Evolutionary conservation across 2,113 vertebrate genomes (phyloP), one percentile per base, ranked within the genome.

Genomic region (Ceuthmochares aereus): DNA sequence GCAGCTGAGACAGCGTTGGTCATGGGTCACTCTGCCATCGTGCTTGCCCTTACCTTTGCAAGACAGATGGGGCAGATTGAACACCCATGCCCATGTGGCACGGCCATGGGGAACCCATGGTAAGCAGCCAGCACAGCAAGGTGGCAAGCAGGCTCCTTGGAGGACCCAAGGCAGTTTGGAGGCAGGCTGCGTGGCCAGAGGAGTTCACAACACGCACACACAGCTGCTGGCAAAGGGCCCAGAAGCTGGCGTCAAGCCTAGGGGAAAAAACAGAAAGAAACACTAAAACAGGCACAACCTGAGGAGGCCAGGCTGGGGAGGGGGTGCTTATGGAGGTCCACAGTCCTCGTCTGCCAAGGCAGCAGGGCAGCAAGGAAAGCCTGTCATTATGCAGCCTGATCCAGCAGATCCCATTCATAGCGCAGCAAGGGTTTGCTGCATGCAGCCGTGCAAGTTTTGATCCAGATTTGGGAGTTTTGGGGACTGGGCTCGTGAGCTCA

Each of bases 121-220:
- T 7, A 7, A 77, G 60, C 64, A 59, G 52, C 0, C 3, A 55
- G 76, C 64, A 70, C 7, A 1, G 69, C 1, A 2, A 62, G 72
- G 25, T 47, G 9, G 66, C 0, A 0, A 32, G 37, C 0, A 12
- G 54, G 4, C 6, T 60, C 10, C 51, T 36, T 0, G 0, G 27
- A n/a, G 58, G 54, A 43, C 29, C 66, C 1, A 15, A 36, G 58
- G 40, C 59, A 40, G 40, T 21, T 15, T 1, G 54, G 76, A 52
- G 25, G 78, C 26, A 18, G 3, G 0, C 14, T 22, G 92, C 16
- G 3, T 10, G 90, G 70, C 67, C 11, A 6, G 70, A 81, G 84
- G 64, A 90, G 79, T 55, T 76, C 67, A 42, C 78, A 87, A 36
- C 14, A 17, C 0, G 0, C 47, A 59, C 43, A 72, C 1, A 0